These are phyloP conservation scores for Lepidothrix coronata DNA, from an alignment of 2,113 vertebrate genomes.

Conservation along the genomic window DNA sequence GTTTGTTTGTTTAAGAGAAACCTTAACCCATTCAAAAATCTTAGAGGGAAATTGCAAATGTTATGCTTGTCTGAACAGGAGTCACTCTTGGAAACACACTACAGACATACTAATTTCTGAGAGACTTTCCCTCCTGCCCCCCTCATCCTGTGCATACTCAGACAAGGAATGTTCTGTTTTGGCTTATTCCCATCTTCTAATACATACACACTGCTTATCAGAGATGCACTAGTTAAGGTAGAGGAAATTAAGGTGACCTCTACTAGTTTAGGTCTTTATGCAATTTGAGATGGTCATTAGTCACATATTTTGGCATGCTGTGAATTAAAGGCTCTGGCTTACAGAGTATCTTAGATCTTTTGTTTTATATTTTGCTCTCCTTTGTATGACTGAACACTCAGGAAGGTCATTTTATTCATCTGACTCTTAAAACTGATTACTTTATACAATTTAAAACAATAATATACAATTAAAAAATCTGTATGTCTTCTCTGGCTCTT, in stretches of 20 bases:
- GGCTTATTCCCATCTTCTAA: constrained; percentile 12
- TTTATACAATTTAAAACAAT: neutral
- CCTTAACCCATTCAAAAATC: neutral
- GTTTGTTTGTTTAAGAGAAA: neutral
- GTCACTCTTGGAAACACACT: constrained; percentile 10
- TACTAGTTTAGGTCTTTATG: constrained; percentile 49
- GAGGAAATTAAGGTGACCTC: constrained; percentile 68
- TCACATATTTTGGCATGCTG: constrained; percentile 49
- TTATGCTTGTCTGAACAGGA: constrained; percentile 44
- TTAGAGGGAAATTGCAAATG: constrained; percentile 45
- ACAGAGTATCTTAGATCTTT: neutral
- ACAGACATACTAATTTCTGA: constrained; percentile 10
- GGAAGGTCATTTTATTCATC: neutral
- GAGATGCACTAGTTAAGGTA: constrained; percentile 51
- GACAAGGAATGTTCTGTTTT: constrained; percentile 17
- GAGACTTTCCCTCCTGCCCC: neutral
- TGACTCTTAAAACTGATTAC: neutral
- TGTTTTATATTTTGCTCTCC: neutral
- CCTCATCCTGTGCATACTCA: neutral
- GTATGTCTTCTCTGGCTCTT: neutral
- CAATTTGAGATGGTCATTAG: constrained; percentile 63
- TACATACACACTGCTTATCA: constrained; percentile 20
- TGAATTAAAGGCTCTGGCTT: neutral
- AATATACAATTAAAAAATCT: neutral
- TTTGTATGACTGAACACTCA: neutral